Base-by-base conservation (phyloP, 2,113 vertebrate genomes). In the Brachyhypopomus occidentalis region DNA sequence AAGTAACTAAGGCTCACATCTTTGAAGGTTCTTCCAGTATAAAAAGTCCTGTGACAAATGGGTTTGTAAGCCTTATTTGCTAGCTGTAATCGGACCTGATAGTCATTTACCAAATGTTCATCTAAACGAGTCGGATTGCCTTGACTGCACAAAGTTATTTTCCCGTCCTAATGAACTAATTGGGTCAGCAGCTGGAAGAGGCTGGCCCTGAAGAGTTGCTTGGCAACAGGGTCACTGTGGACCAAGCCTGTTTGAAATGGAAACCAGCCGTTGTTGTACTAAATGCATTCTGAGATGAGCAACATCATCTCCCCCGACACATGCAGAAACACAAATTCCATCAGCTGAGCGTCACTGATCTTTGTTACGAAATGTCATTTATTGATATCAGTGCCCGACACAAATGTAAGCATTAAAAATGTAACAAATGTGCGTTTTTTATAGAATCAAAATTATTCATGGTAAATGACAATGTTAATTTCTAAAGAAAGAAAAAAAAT, bases 131-230 rank as follows among this genome's bases (percentile, higher is more conserved):
- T 34, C 58, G 60, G 76, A 82, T 72, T 79, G 72, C 58, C 80
- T 70, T 79, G 72, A 77, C 76, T 70, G 71, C 72, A 67, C 87
- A 89, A 86, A 88, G 30, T 85, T 80, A 70, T 82, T 79, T 88
- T 84, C 88, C 84, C 79, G 88, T 85, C 86, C 66, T 77, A 27
- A 73, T 83, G 78, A 86, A 87, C 89, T 91, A 92, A 91, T 89
- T 90, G 84, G 89, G 87, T 87, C 88, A 88, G 84, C 89, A 90
- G 89, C 87, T 89, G 88, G 87, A 86, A 76, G 75, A 85, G 81
- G 83, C 86, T 84, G 86, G 88, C 84, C 72, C 88, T 86, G 80
- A 73, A 67, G 79, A 80, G 91, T 92, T 92, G 89, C 90, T 81
- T 92, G 85, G 92, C 89, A 92, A 93, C 91, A 59, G 79, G 83